Conservation (phyloP, 2,113 vertebrate genomes). For the Caranx ignobilis region DNA sequence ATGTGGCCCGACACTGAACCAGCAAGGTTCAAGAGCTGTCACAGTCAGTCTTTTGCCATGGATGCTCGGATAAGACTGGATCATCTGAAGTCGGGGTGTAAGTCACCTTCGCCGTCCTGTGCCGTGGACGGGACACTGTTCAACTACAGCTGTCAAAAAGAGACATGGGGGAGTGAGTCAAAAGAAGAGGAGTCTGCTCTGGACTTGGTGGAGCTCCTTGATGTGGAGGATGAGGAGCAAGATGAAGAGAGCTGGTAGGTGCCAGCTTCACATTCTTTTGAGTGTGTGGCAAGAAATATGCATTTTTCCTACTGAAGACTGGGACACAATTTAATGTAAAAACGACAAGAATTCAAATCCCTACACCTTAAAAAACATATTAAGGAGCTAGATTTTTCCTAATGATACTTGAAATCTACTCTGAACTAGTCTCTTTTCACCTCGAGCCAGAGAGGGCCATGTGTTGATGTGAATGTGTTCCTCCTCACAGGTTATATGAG, state of each 20-base stretch:
- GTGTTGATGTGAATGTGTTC: not conserved
- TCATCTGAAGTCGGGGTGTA: constrained; percentile 62
- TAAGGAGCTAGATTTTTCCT: not conserved
- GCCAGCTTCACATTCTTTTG: not conserved
- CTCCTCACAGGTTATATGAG: constrained; percentile 84
- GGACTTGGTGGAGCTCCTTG: constrained; percentile 85
- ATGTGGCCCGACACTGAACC: constrained; percentile 40
- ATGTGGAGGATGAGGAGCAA: constrained; percentile 76
- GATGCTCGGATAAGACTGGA: constrained; percentile 70
- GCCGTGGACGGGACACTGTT: not conserved
- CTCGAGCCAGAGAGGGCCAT: not conserved
- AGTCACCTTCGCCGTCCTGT: constrained; percentile 16
- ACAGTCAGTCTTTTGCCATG: constrained; percentile 55
- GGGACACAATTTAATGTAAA: not conserved
- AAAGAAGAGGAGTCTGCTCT: constrained; percentile 58
- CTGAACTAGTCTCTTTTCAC: not conserved
- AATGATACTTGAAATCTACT: too few species aligned
- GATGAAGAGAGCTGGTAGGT: constrained; percentile 88
- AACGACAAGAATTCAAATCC: not conserved
- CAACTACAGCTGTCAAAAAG: constrained; percentile 32
- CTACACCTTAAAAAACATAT: not conserved
- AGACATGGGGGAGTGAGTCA: constrained; percentile 43
- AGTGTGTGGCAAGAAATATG: too few species aligned
- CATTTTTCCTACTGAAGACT: not conserved
- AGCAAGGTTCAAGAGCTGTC: not conserved